Base-by-base conservation (phyloP, 2,888 invertebrate genomes). In the Ormyrus labotus region DNA sequence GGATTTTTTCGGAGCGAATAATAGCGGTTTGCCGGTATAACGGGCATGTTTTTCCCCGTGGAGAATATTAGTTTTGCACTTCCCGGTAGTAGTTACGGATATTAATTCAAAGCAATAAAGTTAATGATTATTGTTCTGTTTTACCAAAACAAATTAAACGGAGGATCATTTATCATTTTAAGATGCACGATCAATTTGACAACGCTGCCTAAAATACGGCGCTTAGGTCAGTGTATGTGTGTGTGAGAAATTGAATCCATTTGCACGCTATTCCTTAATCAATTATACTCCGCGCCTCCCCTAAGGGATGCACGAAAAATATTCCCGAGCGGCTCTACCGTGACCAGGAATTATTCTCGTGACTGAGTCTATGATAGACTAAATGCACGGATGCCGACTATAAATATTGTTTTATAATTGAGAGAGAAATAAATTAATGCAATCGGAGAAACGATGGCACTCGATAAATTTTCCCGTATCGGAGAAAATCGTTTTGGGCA, bases 181-280 rank as follows among this genome's bases (percentile, higher is more conserved):
- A 72, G 77, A 69, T 75, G 53, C 65, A 10, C 74, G 65, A 74
- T 74, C 74, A 64, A 74, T 70, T 81, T 63, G 76, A 78, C 72
- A 76, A 77, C 11, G 50, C 19, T 13, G 50, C 67, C 57, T 76
- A 72, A 72, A 76, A 72, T 77, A 80, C 68, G 72, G 19, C 61
- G 57, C 71, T 64, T 8, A n/a, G 75, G 50, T 72, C 13, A 48
- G 60, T 13, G 57, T 65, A 60, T 53, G 57, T 65, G 65, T 60
- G 57, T n/a, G 65, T 34, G 70, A 80, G 50, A 77, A 76, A 76
- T 80, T 68, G 72, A 80, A 76, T 72, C 76, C 72, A 80, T 80
- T 77, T 72, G 61, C 78, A 74, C 81, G 81, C 78, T 58, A 78
- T 78, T 73, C 78, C 60, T 74, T 74, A 78, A 81, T 81, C 74